Evolutionary conservation across 2,113 vertebrate genomes (phyloP).

Genomic region (Paedocypris sp.): DNA sequence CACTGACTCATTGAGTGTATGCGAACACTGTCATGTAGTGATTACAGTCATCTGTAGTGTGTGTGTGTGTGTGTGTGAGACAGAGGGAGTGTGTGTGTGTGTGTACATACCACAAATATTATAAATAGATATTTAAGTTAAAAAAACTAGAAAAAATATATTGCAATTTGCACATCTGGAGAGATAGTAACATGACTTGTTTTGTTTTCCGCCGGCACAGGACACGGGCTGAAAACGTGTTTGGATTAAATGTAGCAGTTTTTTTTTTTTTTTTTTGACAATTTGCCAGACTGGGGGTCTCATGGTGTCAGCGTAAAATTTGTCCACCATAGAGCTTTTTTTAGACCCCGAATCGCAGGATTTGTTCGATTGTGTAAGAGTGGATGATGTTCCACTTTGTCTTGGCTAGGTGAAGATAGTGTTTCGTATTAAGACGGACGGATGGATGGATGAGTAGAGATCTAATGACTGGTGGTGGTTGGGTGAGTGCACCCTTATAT

Average conservation of each 20-base stretch:
- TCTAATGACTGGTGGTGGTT: slow-evolving; percentile 23
- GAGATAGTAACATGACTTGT: slow-evolving; percentile 67
- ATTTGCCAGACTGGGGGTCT: slow-evolving; percentile 27
- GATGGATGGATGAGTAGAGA: slow-evolving; percentile 24
- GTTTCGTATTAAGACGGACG: slow-evolving; percentile 16
- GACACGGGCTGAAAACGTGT: slow-evolving; percentile 55
- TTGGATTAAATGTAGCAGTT: slow-evolving; percentile 82
- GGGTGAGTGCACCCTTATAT: slow-evolving; percentile 37
- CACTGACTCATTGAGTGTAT: slow-evolving; percentile 18
- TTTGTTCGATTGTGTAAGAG: neutral
- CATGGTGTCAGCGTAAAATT: too few relatives aligned
- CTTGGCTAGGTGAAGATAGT: slow-evolving; percentile 19
- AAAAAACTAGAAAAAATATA: slow-evolving; percentile 90
- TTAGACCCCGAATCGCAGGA: too few relatives aligned
- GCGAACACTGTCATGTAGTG: slow-evolving; percentile 16
- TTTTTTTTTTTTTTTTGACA: too few relatives aligned
- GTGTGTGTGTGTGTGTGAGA: slow-evolving; percentile 20
- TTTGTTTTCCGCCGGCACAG: slow-evolving; percentile 46
- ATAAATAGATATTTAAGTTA: slow-evolving; percentile 61
- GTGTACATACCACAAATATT: slow-evolving; percentile 38
- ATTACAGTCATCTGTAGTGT: slow-evolving; percentile 15
- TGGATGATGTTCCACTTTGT: slow-evolving; percentile 8
- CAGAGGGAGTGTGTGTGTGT: slow-evolving; percentile 27
- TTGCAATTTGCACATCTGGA: slow-evolving; percentile 99
- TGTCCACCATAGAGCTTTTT: too few relatives aligned